These are phyloP conservation scores for Colletes collaris DNA, from an alignment of 2,888 invertebrate genomes.

Conservation along the genomic window DNA sequence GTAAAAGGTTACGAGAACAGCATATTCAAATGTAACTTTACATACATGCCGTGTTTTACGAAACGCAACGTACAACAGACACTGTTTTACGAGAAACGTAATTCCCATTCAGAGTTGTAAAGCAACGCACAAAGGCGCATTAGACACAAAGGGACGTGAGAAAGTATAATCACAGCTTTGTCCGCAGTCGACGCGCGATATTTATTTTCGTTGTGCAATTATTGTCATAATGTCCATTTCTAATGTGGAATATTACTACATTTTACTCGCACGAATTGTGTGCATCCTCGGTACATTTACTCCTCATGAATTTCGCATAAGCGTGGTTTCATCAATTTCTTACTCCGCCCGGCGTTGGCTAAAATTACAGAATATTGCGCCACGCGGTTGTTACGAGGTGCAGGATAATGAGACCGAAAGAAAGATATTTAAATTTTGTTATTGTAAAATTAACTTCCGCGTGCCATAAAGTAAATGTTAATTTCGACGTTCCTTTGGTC, in stretches of 20 bases:
- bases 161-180: slow-evolving; percentile 26
- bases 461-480: not conserved
- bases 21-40: no score
- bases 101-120: slow-evolving; percentile 11
- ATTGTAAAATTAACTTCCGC: not conserved
- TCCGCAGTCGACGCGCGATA: slow-evolving; percentile 21
- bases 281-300: not conserved
- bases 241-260: not conserved
- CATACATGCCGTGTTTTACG: not conserved
- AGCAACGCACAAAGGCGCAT: slow-evolving; percentile 17
- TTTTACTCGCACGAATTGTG: slow-evolving; percentile 16
- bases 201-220: slow-evolving; percentile 44
- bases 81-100: not conserved
- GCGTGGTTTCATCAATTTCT: slow-evolving; percentile 4
- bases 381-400: not conserved
- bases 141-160: slow-evolving; percentile 14
- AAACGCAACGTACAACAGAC: not conserved
- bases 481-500: no score
- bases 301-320: slow-evolving; percentile 30
- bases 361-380: not conserved
- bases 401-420: not conserved
- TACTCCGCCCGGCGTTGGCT: not conserved
- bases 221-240: slow-evolving; percentile 28
- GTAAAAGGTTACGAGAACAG: no score
- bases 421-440: not conserved